These are phyloP conservation scores for Triplophysa bombifrons DNA, from an alignment of 2,797 vertebrate species.

Conservation along the genomic window DNA sequence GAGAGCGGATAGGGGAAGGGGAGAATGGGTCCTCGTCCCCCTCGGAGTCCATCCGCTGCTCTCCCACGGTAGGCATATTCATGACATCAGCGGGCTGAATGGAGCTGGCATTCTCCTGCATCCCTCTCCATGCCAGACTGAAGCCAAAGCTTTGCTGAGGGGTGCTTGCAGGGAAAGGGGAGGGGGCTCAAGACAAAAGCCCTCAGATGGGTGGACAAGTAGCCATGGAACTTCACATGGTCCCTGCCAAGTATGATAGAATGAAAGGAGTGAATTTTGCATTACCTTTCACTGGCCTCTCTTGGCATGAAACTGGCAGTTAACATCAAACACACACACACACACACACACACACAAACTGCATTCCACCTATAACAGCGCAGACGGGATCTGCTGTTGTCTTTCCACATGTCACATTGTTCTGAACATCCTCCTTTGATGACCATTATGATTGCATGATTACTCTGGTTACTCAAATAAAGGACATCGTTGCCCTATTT, in stretches of 20 bases:
- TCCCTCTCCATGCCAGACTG: slow-evolving; percentile 72
- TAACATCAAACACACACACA: slow-evolving; percentile 60
- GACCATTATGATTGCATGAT: too few species aligned
- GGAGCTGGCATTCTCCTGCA: slow-evolving; percentile 71
- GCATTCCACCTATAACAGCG: background rate
- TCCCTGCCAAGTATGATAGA: slow-evolving; percentile 69
- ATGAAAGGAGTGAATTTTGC: slow-evolving; percentile 47
- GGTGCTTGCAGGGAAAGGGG: slow-evolving; percentile 65
- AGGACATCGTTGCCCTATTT: too few species aligned
- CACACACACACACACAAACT: too few species aligned
- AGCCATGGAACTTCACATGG: slow-evolving; percentile 81
- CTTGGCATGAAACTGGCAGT: slow-evolving; percentile 64
- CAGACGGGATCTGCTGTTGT: background rate
- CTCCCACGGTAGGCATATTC: slow-evolving; percentile 84
- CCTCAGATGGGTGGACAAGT: slow-evolving; percentile 77
- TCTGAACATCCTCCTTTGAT: background rate
- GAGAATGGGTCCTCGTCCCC: slow-evolving; percentile 47
- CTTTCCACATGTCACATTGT: too few species aligned
- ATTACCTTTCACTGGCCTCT: slow-evolving; percentile 69
- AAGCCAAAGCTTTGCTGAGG: slow-evolving; percentile 69
- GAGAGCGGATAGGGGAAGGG: slow-evolving; percentile 69
- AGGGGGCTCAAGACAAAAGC: slow-evolving; percentile 76
- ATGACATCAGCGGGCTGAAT: slow-evolving; percentile 82
- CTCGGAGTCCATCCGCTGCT: slow-evolving; percentile 68
- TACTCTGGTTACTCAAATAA: too few species aligned